Evolutionary conservation across 2,888 invertebrate species (phyloP), one percentile per base, ranked within the genome.

Genomic region (Dasypolia templi): DNA sequence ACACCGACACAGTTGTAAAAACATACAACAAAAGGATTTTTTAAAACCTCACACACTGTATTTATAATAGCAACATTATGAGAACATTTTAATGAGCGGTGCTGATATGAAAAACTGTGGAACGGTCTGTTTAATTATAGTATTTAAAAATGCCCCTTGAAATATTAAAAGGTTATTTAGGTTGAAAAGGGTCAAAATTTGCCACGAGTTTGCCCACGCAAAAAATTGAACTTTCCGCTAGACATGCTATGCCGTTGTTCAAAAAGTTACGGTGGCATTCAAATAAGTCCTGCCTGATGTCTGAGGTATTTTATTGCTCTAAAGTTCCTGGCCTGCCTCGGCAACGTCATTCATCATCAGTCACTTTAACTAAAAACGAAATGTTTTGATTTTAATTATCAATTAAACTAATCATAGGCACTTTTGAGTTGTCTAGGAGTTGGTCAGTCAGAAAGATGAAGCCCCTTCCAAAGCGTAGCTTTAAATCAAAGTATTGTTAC

Each of bases 81-180:
- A 64, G 32, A 58, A 76, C 56, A 76, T 79, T 71, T 53, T 82
- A 70, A 79, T 79, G 75, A 76, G 82, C 3, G 11, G n/a, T 14
- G 61, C 4, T 61, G 69, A 58, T 77, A 79, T 66, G 51, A 66
- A 81, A 69, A 72, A 61, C 29, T 29, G 14, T 64, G 35, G 1
- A n/a, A 49, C 39, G 32, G 32, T 44, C 42, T 71, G 72, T 26
- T 49, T 55, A 32, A 59, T 53, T 42, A 22, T 49, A 56, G 32
- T 61, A 46, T 61, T 49, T 62, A 29, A 55, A 78, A 32, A 32
- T 51, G 9, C 3, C n/a, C 14, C n/a, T 51, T 62, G 26, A 42
- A 32, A 14, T 49, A 56, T 49, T 49, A 29, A 58, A 44, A 35
- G 44, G 68, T 51, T 19, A 51, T 22, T 63, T 19, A 17, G 42